phyloP scores from a whole-genome alignment of 1,140 invertebrate genomes.

The Reticulitermes speratus region DNA sequence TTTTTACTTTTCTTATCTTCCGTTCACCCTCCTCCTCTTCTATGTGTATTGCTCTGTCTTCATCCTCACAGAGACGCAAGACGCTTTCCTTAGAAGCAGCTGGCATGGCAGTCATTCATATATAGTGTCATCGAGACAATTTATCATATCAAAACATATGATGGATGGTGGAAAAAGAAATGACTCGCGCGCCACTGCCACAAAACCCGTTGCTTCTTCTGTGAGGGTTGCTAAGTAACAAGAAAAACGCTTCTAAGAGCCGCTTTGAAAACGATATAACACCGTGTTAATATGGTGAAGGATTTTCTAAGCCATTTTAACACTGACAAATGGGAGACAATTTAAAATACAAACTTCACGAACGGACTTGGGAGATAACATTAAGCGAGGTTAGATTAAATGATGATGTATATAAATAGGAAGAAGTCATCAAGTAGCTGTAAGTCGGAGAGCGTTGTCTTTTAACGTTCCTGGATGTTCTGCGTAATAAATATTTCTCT shows the following conservation, averaged over 20 bases:
- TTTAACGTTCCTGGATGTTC: too few species aligned
- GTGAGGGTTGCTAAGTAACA: background rate
- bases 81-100: conserved; percentile 1
- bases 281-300: background rate
- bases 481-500: too few species aligned
- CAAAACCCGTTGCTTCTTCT: background rate
- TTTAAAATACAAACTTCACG: background rate
- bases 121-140: conserved; percentile 1
- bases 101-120: conserved; percentile 19
- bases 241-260: conserved; percentile 1
- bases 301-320: conserved; percentile 5
- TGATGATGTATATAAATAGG: too few species aligned
- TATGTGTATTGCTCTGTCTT: background rate
- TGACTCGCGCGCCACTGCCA: background rate
- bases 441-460: too few species aligned
- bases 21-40: background rate
- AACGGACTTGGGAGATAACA: background rate
- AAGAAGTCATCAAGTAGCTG: too few species aligned
- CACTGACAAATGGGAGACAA: background rate
- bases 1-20: background rate
- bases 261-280: background rate
- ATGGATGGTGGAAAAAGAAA: conserved; percentile 19
- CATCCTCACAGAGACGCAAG: background rate
- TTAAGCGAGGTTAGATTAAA: too few species aligned
- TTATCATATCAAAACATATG: conserved; percentile 16